Base-by-base conservation (phyloP, 2,888 invertebrate species). In the Trisateles emortualis region DNA sequence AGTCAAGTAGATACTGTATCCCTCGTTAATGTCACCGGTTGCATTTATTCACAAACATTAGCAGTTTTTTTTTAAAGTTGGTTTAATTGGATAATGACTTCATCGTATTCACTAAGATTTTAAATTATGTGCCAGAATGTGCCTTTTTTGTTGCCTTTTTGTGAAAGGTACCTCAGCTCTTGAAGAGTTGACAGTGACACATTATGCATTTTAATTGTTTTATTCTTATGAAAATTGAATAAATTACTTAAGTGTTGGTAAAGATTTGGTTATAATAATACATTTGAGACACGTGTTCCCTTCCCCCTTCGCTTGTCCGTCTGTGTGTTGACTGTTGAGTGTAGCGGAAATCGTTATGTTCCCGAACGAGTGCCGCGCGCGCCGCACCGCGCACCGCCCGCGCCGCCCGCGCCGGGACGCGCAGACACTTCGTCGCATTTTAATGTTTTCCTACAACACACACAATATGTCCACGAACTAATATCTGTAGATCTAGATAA, bases 271-370 rank as follows among this genome's bases (percentile, higher is more conserved):
- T 3, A 26, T 35, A n/a, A 65, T 68, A 54, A 75, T 72, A 75
- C 78, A 86, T 81, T 76, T 79, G 53, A 65, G 54, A 59, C 82
- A 75, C 83, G 83, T 79, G 64, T 59, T 43, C 51, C 29, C 40
- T 52, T 39, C 42, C 35, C 26, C 48, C 51, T 46, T 10, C 62
- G 43, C 4, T 29, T 29, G 29, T 24, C 36, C 1, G 32, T 2
- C 10, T 13, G 32, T 11, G 13, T 13, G 13, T n/a, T n/a, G n/a
- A 1, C 3, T 47, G 39, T 40, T 19, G 38, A 13, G 74, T 51
- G 68, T 52, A 64, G 61, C 80, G 83, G 88, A 87, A 82, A 79
- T 81, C 77, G 83, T 86, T 68, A 79, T 76, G 72, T 68, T 67
- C 66, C 61, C 60, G 72, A 59, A 49, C 54, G 52, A 54, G 45